Conservation (phyloP, 2,113 vertebrate genomes). For the Panthera tigris region DNA sequence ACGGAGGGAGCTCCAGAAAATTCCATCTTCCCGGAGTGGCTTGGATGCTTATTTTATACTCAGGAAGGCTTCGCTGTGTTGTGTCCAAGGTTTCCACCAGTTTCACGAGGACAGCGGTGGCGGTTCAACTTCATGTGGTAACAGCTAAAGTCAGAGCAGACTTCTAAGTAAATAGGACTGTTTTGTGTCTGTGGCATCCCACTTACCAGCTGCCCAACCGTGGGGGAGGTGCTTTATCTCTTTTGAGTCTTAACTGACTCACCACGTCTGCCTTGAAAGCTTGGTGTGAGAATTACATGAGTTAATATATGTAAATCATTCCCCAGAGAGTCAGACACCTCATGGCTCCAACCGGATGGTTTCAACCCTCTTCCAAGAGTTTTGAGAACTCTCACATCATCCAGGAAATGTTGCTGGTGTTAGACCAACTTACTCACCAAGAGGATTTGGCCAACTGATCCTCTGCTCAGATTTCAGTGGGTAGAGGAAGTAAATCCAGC, state of each 20-base stretch:
- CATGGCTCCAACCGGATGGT: background rate
- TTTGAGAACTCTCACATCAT: background rate
- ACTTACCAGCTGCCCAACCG: background rate
- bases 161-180: background rate
- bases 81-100: no score
- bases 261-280: background rate
- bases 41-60: background rate
- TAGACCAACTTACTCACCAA: background rate
- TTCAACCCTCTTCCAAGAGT: background rate
- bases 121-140: background rate
- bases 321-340: background rate
- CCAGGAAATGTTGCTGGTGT: background rate
- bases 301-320: background rate
- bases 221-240: background rate
- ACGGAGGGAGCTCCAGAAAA: background rate
- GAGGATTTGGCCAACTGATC: background rate
- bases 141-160: background rate
- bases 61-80: background rate
- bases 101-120: background rate
- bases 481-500: background rate
- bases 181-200: background rate
- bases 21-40: background rate
- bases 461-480: background rate
- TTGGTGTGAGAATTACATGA: background rate
- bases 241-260: background rate